Evolutionary conservation across 2,888 invertebrate genomes (phyloP).

Genomic region (Dicyrtomina minuta): DNA sequence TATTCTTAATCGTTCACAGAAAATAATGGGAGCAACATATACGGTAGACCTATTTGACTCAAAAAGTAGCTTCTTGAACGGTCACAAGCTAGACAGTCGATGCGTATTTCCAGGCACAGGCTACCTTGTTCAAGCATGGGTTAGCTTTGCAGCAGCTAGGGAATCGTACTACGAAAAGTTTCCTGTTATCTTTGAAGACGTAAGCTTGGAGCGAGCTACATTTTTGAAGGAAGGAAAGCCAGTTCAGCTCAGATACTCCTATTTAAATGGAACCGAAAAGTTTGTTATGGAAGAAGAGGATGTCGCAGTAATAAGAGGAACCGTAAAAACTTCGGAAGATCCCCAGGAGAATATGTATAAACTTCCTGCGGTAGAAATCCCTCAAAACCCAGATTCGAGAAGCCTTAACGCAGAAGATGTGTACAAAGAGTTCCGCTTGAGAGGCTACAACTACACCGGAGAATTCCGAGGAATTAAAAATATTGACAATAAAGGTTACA

Average conservation of each 20-base stretch:
- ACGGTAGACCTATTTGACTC: conserved; percentile 10
- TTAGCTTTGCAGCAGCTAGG: conserved; percentile 75
- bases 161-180: conserved; percentile 72
- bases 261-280: conserved; percentile 66
- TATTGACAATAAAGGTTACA: conserved; percentile 70
- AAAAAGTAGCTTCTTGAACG: conserved; percentile 66
- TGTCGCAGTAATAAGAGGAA: conserved; percentile 76
- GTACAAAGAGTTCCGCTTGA: conserved; percentile 80
- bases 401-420: conserved; percentile 62
- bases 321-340: conserved; percentile 58
- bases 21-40: background rate
- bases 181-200: conserved; percentile 81
- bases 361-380: background rate
- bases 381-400: background rate
- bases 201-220: conserved; percentile 88
- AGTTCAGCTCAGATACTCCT: conserved; percentile 70
- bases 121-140: conserved; percentile 78
- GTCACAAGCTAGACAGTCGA: conserved; percentile 64
- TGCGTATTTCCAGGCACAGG: conserved; percentile 81
- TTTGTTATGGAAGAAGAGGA: conserved; percentile 90
- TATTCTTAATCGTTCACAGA: background rate
- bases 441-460: conserved; percentile 83
- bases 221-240: conserved; percentile 79
- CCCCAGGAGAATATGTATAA: conserved; percentile 7
- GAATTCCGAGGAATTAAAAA: conserved; percentile 77